phyloP scores from a whole-genome alignment of 2,797 vertebrate species.

The Hyperoplus immaculatus region DNA sequence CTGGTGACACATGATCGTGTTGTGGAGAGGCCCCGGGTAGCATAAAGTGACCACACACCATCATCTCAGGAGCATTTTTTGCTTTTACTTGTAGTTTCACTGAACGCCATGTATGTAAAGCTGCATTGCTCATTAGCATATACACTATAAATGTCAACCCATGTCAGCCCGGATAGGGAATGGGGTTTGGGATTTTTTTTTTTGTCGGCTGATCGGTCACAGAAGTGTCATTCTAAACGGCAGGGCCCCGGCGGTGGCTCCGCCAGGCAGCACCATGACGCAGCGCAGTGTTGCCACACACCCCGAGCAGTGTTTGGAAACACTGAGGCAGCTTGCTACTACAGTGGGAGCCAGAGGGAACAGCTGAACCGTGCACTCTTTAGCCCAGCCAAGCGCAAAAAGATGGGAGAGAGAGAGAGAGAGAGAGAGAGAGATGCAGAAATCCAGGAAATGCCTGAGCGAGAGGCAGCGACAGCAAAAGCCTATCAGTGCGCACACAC shows the following conservation, averaged over 20 bases:
- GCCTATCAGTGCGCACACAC: constrained; percentile 44
- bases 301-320: constrained; percentile 80
- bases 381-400: constrained; percentile 71
- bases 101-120: constrained; percentile 27
- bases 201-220: constrained; percentile 68
- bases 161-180: constrained; percentile 10
- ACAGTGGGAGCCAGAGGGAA: constrained; percentile 71
- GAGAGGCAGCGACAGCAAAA: constrained; percentile 32
- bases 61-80: constrained; percentile 31
- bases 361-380: constrained; percentile 80
- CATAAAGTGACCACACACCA: constrained; percentile 10
- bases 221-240: constrained; percentile 67
- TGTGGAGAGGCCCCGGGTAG: not conserved
- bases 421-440: constrained; percentile 50
- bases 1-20: constrained; percentile 12
- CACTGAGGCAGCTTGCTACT: constrained; percentile 71
- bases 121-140: constrained; percentile 52
- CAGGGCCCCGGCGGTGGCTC: constrained; percentile 61
- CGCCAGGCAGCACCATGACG: constrained; percentile 67
- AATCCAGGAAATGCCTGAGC: constrained; percentile 83
- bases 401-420: not conserved
- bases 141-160: constrained; percentile 59
- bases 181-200: constrained; percentile 50
- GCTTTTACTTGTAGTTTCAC: constrained; percentile 3
- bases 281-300: constrained; percentile 84